Evolutionary conservation across 2,888 invertebrate genomes (phyloP), one percentile per base, ranked within the genome.

Genomic region (Stratiomys singularior): DNA sequence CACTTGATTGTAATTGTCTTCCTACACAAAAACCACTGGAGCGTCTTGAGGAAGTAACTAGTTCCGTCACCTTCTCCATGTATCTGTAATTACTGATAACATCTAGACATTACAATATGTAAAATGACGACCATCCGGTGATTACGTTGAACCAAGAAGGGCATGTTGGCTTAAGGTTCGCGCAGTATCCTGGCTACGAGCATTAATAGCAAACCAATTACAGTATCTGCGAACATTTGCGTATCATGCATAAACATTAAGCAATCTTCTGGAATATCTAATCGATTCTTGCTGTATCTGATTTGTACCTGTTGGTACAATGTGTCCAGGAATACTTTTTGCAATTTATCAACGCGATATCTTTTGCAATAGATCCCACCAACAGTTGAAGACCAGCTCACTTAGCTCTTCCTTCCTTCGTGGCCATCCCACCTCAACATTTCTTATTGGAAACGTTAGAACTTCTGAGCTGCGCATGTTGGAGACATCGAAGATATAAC

Each of bases 231-330:
- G 25, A 69, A 25, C 47, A 47, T 69, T 69, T 30, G 21, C 69
- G 44, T 69, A 5, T 27, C 46, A 69, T 66, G 66, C 66, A 66
- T 66, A 66, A 66, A 66, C 66, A 66, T 66, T 66, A 66, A 37
- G 66, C 66, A 66, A 66, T 66, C 18, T 3, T 28, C 13, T 25
- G 27, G 27, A 25, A 28, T 27, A 66, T 66, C 37, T 69, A 69
- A 69, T 69, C 69, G 69, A 69, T 69, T 66, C 37, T 63, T 66
- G 37, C n/a, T 18, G 9, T 37, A 7, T 18, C 66, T 30, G 37
- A 37, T 27, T 27, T 27, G 28, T 27, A 27, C 27, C 27, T 15
- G 13, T 5, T 63, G 25, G 21, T 21, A 37, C 37, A 9, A 37
- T 37, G 37, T 52, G 4, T 5, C 2, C 18, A 15, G 7, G 52